phyloP scores from a whole-genome alignment of 2,797 vertebrate genomes.

The Gallinago nigripennis region DNA sequence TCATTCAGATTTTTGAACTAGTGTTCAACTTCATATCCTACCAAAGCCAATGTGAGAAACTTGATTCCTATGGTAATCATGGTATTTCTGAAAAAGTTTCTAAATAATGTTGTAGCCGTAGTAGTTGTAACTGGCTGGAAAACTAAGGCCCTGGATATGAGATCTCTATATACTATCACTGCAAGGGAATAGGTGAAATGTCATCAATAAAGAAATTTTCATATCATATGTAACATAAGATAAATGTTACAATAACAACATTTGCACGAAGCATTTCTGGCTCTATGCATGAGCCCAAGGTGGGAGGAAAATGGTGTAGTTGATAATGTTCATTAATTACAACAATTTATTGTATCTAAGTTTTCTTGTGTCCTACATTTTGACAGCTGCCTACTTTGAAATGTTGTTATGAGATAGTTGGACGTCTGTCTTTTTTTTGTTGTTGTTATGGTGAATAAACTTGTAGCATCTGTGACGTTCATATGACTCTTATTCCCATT shows the following conservation, averaged over 20 bases:
- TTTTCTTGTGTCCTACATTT: slow-evolving; percentile 20
- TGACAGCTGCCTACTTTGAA: neutral
- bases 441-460: slow-evolving; percentile 4
- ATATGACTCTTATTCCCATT: slow-evolving; percentile 54
- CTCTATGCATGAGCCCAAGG: neutral
- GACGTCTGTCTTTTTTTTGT: neutral
- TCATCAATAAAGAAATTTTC: neutral
- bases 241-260: neutral
- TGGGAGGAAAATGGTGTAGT: fast-evolving
- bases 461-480: slow-evolving; percentile 11
- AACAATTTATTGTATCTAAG: neutral
- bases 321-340: neutral
- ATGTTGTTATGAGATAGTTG: neutral
- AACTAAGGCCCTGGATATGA: neutral
- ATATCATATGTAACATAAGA: neutral
- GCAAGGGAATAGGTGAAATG: neutral
- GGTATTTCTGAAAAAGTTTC: neutral
- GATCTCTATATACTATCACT: neutral
- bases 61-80: neutral
- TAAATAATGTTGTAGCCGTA: neutral
- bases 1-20: neutral
- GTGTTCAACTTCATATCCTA: neutral
- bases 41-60: neutral
- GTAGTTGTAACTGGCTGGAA: neutral
- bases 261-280: neutral